A percentile compares a stretch with the other conserved stretches of the same genome.
phyloP scores from a whole-genome alignment of 2,113 vertebrate genomes.

The Myiozetetes cayanensis region DNA sequence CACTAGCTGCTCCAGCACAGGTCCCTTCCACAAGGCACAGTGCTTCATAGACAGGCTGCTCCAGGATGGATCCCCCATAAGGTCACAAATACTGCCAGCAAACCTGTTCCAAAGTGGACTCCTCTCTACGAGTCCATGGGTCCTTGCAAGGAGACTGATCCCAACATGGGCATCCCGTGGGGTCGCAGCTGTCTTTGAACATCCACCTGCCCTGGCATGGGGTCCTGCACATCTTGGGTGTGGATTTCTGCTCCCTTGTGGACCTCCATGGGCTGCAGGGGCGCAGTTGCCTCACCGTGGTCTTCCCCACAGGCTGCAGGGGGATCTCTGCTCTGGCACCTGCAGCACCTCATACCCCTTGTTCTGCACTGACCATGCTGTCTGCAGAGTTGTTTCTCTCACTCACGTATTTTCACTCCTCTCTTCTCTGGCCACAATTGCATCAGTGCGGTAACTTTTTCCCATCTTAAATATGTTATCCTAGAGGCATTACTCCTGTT shows the following conservation, averaged over 20 bases:
- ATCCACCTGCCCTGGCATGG: background rate
- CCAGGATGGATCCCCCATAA: rapidly evolving
- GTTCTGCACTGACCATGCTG: background rate
- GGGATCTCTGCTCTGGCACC: background rate
- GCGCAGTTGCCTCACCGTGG: background rate
- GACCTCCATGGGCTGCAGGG: background rate
- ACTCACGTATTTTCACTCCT: background rate
- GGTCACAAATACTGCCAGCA: background rate
- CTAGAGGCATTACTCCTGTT: background rate
- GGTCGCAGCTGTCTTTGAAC: background rate
- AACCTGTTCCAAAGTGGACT: background rate
- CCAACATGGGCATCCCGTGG: background rate
- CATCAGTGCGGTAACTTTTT: background rate
- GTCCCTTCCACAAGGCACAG: rapidly evolving
- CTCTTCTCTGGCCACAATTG: background rate
- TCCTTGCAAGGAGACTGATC: background rate
- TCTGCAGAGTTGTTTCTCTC: background rate
- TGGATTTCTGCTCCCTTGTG: background rate
- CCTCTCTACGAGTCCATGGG: rapidly evolving
- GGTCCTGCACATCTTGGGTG: background rate
- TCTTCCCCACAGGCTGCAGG: background rate
- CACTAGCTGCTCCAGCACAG: background rate
- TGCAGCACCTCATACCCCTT: background rate
- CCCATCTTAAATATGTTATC: background rate
- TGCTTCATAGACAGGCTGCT: background rate